These are phyloP conservation scores for Scytalopus superciliaris DNA, from an alignment of 2,113 vertebrate species.

Conservation along the genomic window DNA sequence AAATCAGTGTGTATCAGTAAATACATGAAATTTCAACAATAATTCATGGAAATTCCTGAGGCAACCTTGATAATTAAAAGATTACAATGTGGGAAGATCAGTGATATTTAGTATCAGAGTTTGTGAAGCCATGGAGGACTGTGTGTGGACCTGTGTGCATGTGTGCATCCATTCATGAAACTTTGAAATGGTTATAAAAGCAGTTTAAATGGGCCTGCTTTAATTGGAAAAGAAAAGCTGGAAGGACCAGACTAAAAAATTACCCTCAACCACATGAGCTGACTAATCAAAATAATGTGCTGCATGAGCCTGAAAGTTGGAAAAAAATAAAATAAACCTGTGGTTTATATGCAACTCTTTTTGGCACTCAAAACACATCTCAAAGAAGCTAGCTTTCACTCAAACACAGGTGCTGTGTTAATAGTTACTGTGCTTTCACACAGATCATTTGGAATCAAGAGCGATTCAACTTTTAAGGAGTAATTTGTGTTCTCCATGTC, in stretches of 20 bases:
- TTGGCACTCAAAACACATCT: not conserved
- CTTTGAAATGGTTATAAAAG: not conserved
- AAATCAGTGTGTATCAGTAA: not conserved
- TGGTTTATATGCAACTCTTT: not conserved
- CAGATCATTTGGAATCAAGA: not conserved
- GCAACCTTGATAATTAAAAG: not conserved
- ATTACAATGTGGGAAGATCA: not conserved
- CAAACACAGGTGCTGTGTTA: not conserved
- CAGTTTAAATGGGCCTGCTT: not conserved
- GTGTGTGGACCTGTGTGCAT: not conserved
- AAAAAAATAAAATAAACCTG: not conserved
- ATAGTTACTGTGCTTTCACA: not conserved
- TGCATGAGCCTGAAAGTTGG: not conserved
- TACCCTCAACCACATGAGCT: not conserved
- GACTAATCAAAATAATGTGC: conserved; percentile 19
- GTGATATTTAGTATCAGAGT: not conserved
- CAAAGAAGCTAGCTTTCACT: not conserved
- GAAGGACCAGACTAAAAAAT: not conserved
- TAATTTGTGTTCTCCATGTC: not conserved
- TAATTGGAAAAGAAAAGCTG: conserved; percentile 6
- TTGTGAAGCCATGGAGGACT: not conserved
- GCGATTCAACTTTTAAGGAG: not conserved
- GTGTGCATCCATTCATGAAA: not conserved
- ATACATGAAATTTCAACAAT: not conserved
- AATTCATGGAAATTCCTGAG: not conserved